These are phyloP conservation scores for Eclectus roratus DNA, from an alignment of 2,113 vertebrate genomes.

Conservation along the genomic window DNA sequence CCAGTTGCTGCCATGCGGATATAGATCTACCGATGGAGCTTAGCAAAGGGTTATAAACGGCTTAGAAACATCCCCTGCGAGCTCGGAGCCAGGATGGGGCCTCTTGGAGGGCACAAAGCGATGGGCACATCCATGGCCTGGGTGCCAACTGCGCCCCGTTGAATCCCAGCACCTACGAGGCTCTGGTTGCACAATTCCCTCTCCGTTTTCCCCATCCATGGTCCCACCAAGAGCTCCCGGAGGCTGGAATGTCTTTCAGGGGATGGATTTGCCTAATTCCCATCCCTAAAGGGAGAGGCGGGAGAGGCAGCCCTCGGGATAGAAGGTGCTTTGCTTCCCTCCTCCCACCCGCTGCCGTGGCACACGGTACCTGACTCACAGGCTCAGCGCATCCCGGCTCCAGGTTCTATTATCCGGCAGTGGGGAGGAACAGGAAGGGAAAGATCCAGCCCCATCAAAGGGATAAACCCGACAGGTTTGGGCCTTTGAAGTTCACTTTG, in stretches of 20 bases:
- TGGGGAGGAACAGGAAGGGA: not conserved
- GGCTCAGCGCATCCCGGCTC: not conserved
- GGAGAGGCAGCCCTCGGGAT: not conserved
- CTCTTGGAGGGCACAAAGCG: not conserved
- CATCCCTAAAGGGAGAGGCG: not conserved
- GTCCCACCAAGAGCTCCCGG: not conserved
- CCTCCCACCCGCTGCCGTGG: not conserved
- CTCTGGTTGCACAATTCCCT: no score
- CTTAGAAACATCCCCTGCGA: not conserved
- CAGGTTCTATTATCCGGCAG: not conserved
- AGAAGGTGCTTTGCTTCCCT: not conserved
- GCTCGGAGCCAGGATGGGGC: not conserved
- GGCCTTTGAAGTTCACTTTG: not conserved
- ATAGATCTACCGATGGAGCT: not conserved
- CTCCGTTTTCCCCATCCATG: not conserved
- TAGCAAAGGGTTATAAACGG: not conserved
- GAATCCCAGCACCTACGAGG: not conserved
- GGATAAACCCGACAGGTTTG: not conserved
- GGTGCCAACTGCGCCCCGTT: no score
- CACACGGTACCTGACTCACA: not conserved
- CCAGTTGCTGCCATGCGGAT: not conserved
- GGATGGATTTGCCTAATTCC: not conserved
- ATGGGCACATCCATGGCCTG: not conserved
- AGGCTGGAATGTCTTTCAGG: not conserved
- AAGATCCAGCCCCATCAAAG: not conserved